Evolutionary conservation across 2,113 vertebrate genomes (phyloP), one percentile per base, ranked within the genome.

Genomic region (Narcine bancroftii): DNA sequence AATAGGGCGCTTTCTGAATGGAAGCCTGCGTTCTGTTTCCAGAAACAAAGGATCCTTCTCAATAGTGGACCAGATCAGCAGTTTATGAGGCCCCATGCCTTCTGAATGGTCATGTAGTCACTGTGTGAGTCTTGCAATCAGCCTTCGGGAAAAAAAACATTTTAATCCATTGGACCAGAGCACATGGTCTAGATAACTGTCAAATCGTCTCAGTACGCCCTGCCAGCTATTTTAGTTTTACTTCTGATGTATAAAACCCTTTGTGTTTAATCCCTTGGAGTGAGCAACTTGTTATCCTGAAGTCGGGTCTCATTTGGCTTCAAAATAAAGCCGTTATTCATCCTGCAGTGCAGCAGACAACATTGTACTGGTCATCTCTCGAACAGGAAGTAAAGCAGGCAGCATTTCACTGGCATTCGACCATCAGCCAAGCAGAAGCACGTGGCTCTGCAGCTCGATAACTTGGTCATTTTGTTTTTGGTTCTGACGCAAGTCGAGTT

Each of bases 251-350:
- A 45, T 71, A 29, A 91, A 66, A 69, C 89, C 60, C 65, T 45
- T 91, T 66, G 89, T 91, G 26, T 47, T 91, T 91, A 47, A 69
- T 71, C 47, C 36, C 89, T 91, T 91, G 36, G 56, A 91, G 63
- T 7, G 26, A 69, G 15, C 85, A 21, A 36, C n/a, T 65, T 89
- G 39, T 69, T 71, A 39, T 71, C 87, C 17, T 91, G 63, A 69
- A 5, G 63, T 91, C 47, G 89, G 42, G 36, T 66, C 65, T 69
- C 47, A 42, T 91, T 69, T 19, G 33, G 60, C 39, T 29, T 69
- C 42, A 69, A 71, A 91, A 91, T 47, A 42, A 69, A 91, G 65
- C 36, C 89, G 45, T 91, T 91, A 65, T 91, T 91, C 89, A 39
- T 91, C 89, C 26, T 60, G 26, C 47, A 42, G 39, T 24, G 36